Evolutionary conservation across 2,888 invertebrate genomes (phyloP), one percentile per base, ranked within the genome.

Genomic region (Coleophora flavipennella): DNA sequence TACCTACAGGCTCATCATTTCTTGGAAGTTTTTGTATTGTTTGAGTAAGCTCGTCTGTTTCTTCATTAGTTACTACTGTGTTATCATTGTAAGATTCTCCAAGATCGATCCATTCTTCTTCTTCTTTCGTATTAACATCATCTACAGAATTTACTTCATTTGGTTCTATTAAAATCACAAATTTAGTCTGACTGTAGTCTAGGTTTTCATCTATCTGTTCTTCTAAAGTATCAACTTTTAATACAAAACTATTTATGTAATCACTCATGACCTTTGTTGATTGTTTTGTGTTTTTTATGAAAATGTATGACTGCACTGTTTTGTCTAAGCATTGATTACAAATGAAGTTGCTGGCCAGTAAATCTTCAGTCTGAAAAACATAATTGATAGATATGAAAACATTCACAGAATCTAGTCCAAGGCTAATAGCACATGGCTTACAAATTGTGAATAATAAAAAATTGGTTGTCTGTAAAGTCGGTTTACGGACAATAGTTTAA

Each of bases 91-190:
- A 20, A 20, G 3, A 4, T 20, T 6, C 20, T 20, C 6, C 20
- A 20, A 20, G 6, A 6, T 20, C 20, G 6, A 20, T 3, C 20
- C 3, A 6, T 4, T 20, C 20, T 4, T 3, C 20, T 4, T 3
- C 20, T 6, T 20, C 20, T 4, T 20, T 20, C 3, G 6, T 20
- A 6, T 20, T 20, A 4, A 6, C 20, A 6, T 20, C 3, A 20
- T 20, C 6, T 6, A 20, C 3, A 20, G 20, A 20, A 3, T 59
- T 45, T 31, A 63, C 55, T 2, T 42, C 46, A 29, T 66, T 59
- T 46, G 58, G 56, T 45, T 69, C 71, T n/a, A 71, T 43, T 1
- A 71, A 59, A 12, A 72, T 66, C 51, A 68, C 58, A 10, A 71
- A 55, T 13, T 71, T 69, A 0, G 67, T 52, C 39, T 61, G 55